Evolutionary conservation across 35 echinoderm and acorn worm genomes (phyloP).

Genomic region (Acanthaster planci): DNA sequence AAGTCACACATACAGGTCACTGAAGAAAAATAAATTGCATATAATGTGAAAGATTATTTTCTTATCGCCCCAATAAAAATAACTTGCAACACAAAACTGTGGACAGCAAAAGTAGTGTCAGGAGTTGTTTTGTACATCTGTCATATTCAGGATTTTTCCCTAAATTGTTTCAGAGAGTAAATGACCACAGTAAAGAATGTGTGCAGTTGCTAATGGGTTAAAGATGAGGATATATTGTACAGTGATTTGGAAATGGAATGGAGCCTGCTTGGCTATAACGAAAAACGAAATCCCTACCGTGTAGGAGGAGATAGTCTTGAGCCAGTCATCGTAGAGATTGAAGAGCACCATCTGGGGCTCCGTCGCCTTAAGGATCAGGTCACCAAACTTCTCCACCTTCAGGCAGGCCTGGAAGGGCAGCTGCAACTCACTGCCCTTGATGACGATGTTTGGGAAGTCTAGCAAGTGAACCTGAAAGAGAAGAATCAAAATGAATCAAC

Average conservation of each 20-base stretch:
- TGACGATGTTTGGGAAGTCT: constrained; percentile 99
- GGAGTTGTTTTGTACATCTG: not conserved
- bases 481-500: not conserved
- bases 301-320: constrained; percentile 99
- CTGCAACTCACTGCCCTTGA: constrained; percentile 99
- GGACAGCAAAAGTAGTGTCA: not conserved
- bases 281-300: constrained; percentile 60
- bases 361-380: constrained; percentile 93
- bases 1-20: not conserved
- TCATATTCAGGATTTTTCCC: not conserved
- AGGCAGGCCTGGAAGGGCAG: constrained; percentile 98
- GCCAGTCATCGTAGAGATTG: constrained; percentile 98
- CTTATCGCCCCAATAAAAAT: not conserved
- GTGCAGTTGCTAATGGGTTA: too few species aligned
- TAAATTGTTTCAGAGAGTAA: not conserved
- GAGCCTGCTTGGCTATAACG: too few species aligned
- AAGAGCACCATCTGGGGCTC: constrained; percentile 99
- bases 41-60: not conserved
- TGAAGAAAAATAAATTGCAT: not conserved
- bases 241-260: too few species aligned
- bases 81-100: not conserved
- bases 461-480: constrained; percentile 84
- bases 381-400: constrained; percentile 99
- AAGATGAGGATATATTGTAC: too few species aligned
- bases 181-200: too few species aligned